phyloP scores from a whole-genome alignment of 2,113 vertebrate genomes.

The Ceyx margarethae region DNA sequence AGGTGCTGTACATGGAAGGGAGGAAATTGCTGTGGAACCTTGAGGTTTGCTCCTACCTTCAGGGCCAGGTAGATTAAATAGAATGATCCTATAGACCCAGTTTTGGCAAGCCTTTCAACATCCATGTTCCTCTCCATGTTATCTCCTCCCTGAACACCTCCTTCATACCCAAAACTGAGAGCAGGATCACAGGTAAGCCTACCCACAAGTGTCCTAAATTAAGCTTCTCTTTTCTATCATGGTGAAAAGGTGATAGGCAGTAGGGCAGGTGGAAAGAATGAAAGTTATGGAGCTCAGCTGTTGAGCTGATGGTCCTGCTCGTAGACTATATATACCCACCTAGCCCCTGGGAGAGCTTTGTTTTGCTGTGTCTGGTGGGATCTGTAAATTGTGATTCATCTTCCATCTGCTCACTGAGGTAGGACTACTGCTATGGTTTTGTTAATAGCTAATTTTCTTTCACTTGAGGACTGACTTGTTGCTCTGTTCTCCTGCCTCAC shows the following conservation, averaged over 20 bases:
- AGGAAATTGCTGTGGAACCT: not conserved
- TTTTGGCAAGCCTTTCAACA: not conserved
- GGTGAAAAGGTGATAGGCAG: not conserved
- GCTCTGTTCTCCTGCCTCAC: not conserved
- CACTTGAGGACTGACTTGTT: not conserved
- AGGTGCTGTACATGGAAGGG: not conserved
- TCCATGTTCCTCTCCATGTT: not conserved
- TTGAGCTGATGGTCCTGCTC: not conserved
- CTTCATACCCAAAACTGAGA: not conserved
- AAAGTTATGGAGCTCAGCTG: not conserved
- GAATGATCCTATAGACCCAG: no score
- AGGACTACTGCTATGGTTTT: not conserved
- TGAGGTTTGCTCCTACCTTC: not conserved
- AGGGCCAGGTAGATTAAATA: not conserved
- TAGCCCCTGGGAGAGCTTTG: rapidly evolving
- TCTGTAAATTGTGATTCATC: rapidly evolving
- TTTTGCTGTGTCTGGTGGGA: not conserved
- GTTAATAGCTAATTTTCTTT: rapidly evolving
- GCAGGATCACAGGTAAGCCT: not conserved
- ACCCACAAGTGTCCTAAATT: not conserved
- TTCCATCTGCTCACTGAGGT: not conserved
- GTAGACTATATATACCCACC: not conserved
- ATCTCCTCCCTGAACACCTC: rapidly evolving
- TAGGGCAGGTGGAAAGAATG: not conserved
- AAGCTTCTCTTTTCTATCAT: not conserved